Conservation (phyloP, 2,797 vertebrate species). For the Otus scops region DNA sequence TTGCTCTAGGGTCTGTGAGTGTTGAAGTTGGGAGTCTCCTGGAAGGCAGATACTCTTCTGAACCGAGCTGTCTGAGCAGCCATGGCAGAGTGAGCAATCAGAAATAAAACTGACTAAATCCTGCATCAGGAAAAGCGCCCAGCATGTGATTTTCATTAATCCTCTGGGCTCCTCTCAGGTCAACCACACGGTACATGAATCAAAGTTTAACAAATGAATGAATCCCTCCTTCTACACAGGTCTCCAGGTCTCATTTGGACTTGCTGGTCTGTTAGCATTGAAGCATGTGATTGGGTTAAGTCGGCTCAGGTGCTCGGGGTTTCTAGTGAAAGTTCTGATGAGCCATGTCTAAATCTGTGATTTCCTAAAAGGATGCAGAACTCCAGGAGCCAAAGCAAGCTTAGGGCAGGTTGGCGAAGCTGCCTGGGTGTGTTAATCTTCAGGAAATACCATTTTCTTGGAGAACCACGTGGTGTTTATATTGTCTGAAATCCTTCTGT, state of each 20-base stretch:
- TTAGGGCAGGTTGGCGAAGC: background rate
- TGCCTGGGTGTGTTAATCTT: background rate
- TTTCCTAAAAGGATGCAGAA: conserved; percentile 51
- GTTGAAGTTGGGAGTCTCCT: background rate
- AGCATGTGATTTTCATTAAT: conserved; percentile 69
- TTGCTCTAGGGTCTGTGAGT: background rate
- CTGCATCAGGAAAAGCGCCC: conserved; percentile 36
- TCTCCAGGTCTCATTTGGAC: background rate
- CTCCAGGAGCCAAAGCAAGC: conserved; percentile 38
- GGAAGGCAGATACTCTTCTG: background rate
- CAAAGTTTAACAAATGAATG: conserved; percentile 47
- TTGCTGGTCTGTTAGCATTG: background rate
- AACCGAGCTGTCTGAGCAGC: conserved; percentile 3
- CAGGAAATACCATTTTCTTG: background rate
- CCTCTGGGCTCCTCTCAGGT: conserved; percentile 48
- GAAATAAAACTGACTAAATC: conserved; percentile 8
- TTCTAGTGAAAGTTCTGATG: conserved; percentile 13
- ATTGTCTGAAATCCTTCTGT: background rate
- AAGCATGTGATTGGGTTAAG: conserved; percentile 59
- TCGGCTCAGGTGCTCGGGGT: conserved; percentile 39
- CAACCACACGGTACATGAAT: conserved; percentile 39
- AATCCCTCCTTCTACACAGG: background rate
- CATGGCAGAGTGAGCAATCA: conserved; percentile 15
- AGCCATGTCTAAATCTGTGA: conserved; percentile 42
- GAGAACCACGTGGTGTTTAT: background rate